A percentile compares a stretch with the other conserved stretches of the same genome.
Evolutionary conservation across 2,888 invertebrate species (phyloP).

Genomic region (Aplocera efformata): DNA sequence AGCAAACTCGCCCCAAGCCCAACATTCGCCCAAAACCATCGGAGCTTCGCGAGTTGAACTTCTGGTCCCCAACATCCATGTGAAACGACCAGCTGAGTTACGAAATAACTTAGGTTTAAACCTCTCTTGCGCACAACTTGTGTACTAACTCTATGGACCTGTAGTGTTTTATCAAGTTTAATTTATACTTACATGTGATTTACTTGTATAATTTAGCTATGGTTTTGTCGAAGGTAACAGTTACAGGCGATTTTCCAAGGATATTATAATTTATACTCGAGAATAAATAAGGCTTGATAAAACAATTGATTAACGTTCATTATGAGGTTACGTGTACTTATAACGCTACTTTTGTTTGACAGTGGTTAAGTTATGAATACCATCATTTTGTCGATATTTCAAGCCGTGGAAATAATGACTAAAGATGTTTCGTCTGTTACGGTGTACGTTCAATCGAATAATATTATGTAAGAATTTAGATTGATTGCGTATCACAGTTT

Average conservation of each 20-base stretch:
- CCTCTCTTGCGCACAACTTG: constrained; percentile 6
- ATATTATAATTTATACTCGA: constrained; percentile 1
- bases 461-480: not conserved
- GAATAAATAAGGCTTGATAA: no score
- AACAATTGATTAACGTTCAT: no score
- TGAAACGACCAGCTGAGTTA: constrained; percentile 51
- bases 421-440: constrained; percentile 1
- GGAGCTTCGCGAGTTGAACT: constrained; percentile 90
- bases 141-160: constrained; percentile 1
- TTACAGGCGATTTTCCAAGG: constrained; percentile 1
- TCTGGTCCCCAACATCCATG: constrained; percentile 93
- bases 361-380: no score
- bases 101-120: constrained; percentile 20
- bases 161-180: constrained; percentile 12
- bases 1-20: constrained; percentile 50
- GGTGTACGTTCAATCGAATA: no score
- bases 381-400: no score
- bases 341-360: no score
- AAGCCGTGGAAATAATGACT: not conserved
- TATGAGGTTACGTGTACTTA: no score
- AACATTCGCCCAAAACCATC: constrained; percentile 67
- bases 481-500: constrained; percentile 3
- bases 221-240: constrained; percentile 1
- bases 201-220: constrained; percentile 4
- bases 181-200: constrained; percentile 17